Evolutionary conservation across 2,888 invertebrate species (phyloP).

Genomic region (Piscicola geometra): DNA sequence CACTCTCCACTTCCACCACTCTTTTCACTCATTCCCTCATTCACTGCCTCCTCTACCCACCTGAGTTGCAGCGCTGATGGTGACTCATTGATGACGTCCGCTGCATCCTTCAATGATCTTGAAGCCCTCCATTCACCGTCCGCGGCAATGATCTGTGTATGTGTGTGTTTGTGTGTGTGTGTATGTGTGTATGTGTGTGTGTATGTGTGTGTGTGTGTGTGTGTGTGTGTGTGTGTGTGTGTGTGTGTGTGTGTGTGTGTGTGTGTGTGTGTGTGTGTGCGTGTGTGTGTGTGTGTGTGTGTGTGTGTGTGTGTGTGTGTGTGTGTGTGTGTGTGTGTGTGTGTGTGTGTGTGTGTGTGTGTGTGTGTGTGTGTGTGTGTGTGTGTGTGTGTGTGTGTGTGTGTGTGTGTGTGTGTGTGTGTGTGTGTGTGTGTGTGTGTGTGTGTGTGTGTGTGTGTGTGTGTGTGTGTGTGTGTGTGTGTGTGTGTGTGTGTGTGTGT

Average conservation of each 20-base stretch:
- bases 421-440: neutral
- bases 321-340: slow-evolving; percentile 15
- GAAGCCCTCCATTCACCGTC: slow-evolving; percentile 31
- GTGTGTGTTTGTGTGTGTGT: slow-evolving; percentile 25
- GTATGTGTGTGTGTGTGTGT: slow-evolving; percentile 27
- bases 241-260: slow-evolving; percentile 15
- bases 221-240: slow-evolving; percentile 22
- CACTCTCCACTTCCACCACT: too few relatives aligned
- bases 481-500: too few relatives aligned
- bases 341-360: slow-evolving; percentile 15
- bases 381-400: slow-evolving; percentile 18
- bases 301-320: slow-evolving; percentile 10
- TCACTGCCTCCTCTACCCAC: too few relatives aligned
- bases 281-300: slow-evolving; percentile 9
- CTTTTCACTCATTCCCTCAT: too few relatives aligned
- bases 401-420: slow-evolving; percentile 21
- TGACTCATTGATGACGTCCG: slow-evolving; percentile 27
- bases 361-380: slow-evolving; percentile 19
- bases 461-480: too few relatives aligned
- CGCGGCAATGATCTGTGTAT: slow-evolving; percentile 23
- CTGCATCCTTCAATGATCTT: slow-evolving; percentile 27
- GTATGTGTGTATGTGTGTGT: slow-evolving; percentile 18
- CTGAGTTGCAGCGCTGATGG: slow-evolving; percentile 25
- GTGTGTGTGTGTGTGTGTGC: slow-evolving; percentile 7
- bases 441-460: neutral